Conservation (phyloP, 2,113 vertebrate species). For the Zingel zingel region DNA sequence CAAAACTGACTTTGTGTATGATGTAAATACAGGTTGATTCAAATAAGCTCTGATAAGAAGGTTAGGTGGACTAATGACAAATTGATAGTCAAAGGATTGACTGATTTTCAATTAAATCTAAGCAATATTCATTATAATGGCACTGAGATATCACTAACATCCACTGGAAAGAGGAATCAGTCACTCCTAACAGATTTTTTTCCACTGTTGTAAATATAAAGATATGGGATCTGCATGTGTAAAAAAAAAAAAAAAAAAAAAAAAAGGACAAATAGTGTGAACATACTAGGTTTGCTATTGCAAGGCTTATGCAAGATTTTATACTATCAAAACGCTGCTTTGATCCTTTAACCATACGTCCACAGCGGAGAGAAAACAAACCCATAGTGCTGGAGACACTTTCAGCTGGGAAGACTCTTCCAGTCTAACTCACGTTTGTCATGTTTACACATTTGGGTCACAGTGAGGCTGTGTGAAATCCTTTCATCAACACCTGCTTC, state of each 20-base stretch:
- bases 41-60: background rate
- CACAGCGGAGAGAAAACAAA: conserved; percentile 32
- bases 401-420: conserved; percentile 25
- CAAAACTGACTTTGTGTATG: background rate
- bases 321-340: conserved; percentile 58
- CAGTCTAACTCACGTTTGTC: conserved; percentile 5
- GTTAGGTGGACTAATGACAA: background rate
- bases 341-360: conserved; percentile 61
- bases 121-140: conserved; percentile 70
- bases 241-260: background rate
- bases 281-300: conserved; percentile 64
- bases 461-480: conserved; percentile 36
- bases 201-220: conserved; percentile 67
- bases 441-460: conserved; percentile 19
- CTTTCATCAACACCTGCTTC: conserved; percentile 46
- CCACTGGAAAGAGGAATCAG: conserved; percentile 10
- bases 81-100: background rate
- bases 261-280: conserved; percentile 34
- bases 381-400: background rate
- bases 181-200: conserved; percentile 7
- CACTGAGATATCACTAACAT: conserved; percentile 44
- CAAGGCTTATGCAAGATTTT: conserved; percentile 79
- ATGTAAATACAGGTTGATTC: conserved; percentile 18
- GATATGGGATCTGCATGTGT: conserved; percentile 73
- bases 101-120: conserved; percentile 36